Evolutionary conservation across 2,797 vertebrate genomes (phyloP).

Genomic region (Gymnocypris eckloni): DNA sequence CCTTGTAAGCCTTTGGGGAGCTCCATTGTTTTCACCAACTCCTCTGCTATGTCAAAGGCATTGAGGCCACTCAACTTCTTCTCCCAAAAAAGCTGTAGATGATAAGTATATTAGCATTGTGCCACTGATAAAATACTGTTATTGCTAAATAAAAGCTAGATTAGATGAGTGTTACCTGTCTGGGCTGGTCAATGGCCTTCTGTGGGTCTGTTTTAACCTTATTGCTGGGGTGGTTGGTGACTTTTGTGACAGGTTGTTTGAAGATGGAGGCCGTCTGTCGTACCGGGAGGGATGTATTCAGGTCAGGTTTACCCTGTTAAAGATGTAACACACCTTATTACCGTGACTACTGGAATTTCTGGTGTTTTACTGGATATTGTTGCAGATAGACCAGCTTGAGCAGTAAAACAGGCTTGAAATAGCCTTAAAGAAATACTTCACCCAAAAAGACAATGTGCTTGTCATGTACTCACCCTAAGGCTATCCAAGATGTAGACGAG

Average conservation of each 20-base stretch:
- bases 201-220: slow-evolving; percentile 99
- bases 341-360: not conserved
- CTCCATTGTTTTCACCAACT: slow-evolving; percentile 98
- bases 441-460: not conserved
- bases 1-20: slow-evolving; percentile 97
- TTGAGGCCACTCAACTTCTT: slow-evolving; percentile 96
- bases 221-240: slow-evolving; percentile 98
- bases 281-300: slow-evolving; percentile 96
- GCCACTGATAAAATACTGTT: not conserved
- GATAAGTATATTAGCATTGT: slow-evolving; percentile 33
- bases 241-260: slow-evolving; percentile 98
- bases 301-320: slow-evolving; percentile 91
- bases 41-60: slow-evolving; percentile 97
- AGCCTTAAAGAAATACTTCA: not conserved
- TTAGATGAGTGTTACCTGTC: slow-evolving; percentile 81
- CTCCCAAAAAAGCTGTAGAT: slow-evolving; percentile 94
- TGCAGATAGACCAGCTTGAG: slow-evolving; percentile 5
- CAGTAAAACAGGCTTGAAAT: not conserved
- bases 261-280: slow-evolving; percentile 98
- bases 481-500: not conserved
- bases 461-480: not conserved
- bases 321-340: not conserved
- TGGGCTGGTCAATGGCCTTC: slow-evolving; percentile 96
- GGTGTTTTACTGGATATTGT: not conserved
- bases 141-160: not conserved